These are phyloP conservation scores for Umimayanthus kanabou DNA, from an alignment of 92 coral and sea anemone species.

Conservation along the genomic window DNA sequence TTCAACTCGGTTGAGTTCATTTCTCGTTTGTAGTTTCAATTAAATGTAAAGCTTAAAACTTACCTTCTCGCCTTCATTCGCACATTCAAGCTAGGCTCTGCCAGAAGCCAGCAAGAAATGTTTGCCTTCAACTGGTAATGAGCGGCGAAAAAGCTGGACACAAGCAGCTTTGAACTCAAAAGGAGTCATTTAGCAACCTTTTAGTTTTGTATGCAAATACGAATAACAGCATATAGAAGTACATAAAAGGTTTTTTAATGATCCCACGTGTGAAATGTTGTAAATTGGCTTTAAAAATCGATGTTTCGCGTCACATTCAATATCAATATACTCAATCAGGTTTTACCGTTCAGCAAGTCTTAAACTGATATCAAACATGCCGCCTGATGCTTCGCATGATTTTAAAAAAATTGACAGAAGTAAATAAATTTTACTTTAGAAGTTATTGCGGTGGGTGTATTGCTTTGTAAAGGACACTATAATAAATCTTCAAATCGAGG, in stretches of 20 bases:
- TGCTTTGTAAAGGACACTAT: neutral
- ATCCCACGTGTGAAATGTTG: conserved; percentile 47
- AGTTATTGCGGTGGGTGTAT: neutral
- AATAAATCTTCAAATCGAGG: conserved; percentile 22
- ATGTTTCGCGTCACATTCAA: conserved; percentile 22
- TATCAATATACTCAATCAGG: conserved; percentile 8
- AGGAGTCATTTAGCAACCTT: conserved; percentile 45
- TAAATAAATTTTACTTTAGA: neutral
- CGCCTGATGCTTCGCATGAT: neutral
- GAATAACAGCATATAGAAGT: conserved; percentile 36
- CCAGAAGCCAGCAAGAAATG: neutral
- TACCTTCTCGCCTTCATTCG: conserved; percentile 22
- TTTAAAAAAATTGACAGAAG: neutral
- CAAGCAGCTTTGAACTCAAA: conserved; percentile 29
- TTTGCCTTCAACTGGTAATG: conserved; percentile 19
- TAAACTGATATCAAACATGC: conserved; percentile 6
- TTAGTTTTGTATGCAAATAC: conserved; percentile 49
- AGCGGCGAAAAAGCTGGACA: conserved; percentile 18
- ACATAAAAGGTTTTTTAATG: conserved; percentile 48
- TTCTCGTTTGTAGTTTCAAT: neutral
- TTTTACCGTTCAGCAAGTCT: conserved; percentile 15
- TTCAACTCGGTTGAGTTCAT: conserved; percentile 8
- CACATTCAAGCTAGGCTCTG: neutral
- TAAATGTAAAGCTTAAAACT: conserved; percentile 4
- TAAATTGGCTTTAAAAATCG: conserved; percentile 45